Evolutionary conservation across 1,140 invertebrate species (phyloP), one percentile per base, ranked within the genome.

Genomic region (Drosophila lacteicornis): DNA sequence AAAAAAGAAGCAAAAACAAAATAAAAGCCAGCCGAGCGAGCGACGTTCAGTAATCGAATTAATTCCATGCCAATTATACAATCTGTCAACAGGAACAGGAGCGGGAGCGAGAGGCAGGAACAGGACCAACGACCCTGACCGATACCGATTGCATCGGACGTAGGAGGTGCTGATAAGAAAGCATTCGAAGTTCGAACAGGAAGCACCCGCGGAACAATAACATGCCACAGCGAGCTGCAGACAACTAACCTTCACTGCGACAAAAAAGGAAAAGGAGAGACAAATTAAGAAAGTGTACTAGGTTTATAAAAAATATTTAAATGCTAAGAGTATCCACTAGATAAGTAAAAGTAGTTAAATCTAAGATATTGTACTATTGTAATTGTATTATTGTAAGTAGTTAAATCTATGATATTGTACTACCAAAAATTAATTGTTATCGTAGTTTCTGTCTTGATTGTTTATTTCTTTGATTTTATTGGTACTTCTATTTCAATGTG

Each of bases 161-260:
- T 36, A 47, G 60, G 60, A 56, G 50, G 55, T 51, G 66, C 68
- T 78, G 84, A 88, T 88, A 88, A 80, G 84, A 79, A 58, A 47
- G 47, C 61, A 50, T 51, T 78, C 75, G 42, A 83, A 78, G 46
- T 51, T 78, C 75, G 42, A 83, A 78, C 80, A 88, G 84, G 84
- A 88, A 87, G 65, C 68, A 47, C 36, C 65, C 75, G 77, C 60
- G 79, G 74, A 79, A 68, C 65, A 82, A 70, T 58, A 79, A 75
- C 49, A 56, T 25, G 53, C 36, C 53, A 56, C 57, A 53, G 17
- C 49, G 11, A 56, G 47, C 30, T 36, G 17, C 61, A 60, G 22
- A 38, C 43, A 42, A 73, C 51, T 59, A 42, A 27, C 36, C 40
- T 49, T 63, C 57, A 62, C 50, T 53, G 50, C 13, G 47, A 15